Evolutionary conservation across 2,113 vertebrate species (phyloP).

Genomic region (Nycticebus coucang): DNA sequence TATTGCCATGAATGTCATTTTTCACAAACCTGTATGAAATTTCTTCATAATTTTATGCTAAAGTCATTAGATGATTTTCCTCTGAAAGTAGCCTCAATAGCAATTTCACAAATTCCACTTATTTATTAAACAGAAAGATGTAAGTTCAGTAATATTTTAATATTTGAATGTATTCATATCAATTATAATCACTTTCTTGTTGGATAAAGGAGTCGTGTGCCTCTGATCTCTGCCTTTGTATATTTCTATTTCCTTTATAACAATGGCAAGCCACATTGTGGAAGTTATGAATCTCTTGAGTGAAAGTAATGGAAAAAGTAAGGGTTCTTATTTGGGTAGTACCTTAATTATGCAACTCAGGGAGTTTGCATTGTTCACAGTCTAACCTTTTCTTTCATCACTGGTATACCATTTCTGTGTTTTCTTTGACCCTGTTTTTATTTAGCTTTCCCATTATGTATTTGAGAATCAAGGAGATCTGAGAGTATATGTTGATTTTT

Average conservation of each 20-base stretch:
- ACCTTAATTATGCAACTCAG: constrained; percentile 12
- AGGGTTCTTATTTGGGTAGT: neutral
- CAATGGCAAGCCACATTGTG: neutral
- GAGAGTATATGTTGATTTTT: neutral
- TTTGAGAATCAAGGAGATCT: constrained; percentile 27
- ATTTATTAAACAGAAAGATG: constrained; percentile 12
- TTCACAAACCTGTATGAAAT: neutral
- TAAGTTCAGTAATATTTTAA: neutral
- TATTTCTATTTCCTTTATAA: constrained; percentile 45
- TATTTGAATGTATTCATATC: neutral
- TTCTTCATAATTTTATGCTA: neutral
- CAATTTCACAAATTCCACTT: neutral
- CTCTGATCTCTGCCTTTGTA: neutral
- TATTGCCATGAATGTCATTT: neutral
- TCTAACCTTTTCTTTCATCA: neutral
- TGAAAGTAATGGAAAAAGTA: constrained; percentile 37
- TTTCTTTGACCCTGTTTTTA: neutral
- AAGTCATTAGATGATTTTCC: constrained; percentile 11
- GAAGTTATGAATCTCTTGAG: constrained; percentile 28
- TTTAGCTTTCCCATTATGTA: neutral
- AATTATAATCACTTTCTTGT: neutral
- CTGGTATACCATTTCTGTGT: neutral
- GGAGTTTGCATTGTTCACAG: neutral
- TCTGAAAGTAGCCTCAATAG: neutral
- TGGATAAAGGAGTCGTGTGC: neutral